phyloP scores from a whole-genome alignment of 1,140 invertebrate genomes.

The Drosophila santomea region DNA sequence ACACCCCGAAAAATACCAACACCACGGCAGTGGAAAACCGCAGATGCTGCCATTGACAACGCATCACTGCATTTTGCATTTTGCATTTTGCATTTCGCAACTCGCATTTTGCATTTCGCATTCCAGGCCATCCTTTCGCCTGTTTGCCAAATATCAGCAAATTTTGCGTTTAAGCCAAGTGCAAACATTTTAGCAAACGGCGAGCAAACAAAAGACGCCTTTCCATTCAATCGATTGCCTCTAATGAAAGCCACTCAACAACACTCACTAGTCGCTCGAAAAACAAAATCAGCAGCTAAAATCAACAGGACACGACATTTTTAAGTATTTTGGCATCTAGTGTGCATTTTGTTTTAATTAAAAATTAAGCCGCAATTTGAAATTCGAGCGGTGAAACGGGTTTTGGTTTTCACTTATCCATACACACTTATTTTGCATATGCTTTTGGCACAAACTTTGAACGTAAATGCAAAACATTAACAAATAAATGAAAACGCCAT shows the following conservation, averaged over 20 bases:
- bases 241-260: background rate
- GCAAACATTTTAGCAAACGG: constrained; percentile 34
- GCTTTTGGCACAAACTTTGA: background rate
- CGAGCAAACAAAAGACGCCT: constrained; percentile 10
- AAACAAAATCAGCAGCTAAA: background rate
- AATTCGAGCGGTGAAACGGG: background rate
- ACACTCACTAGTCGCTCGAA: background rate
- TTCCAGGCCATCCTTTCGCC: constrained; percentile 8
- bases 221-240: constrained; percentile 13
- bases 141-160: constrained; percentile 34
- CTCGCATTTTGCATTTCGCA: background rate
- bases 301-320: constrained; percentile 2
- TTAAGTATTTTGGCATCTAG: background rate
- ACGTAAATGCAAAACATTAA: too few relatives aligned
- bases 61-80: constrained; percentile 3
- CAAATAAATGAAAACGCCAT: too few relatives aligned
- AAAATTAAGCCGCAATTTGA: background rate
- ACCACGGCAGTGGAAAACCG: constrained; percentile 5
- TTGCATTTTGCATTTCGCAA: background rate
- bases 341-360: constrained; percentile 10
- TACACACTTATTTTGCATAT: background rate
- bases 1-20: background rate
- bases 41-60: constrained; percentile 26
- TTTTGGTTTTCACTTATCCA: background rate
- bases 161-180: constrained; percentile 40